Base-by-base conservation (phyloP, 2,888 invertebrate species). In the Troides aeacus region DNA sequence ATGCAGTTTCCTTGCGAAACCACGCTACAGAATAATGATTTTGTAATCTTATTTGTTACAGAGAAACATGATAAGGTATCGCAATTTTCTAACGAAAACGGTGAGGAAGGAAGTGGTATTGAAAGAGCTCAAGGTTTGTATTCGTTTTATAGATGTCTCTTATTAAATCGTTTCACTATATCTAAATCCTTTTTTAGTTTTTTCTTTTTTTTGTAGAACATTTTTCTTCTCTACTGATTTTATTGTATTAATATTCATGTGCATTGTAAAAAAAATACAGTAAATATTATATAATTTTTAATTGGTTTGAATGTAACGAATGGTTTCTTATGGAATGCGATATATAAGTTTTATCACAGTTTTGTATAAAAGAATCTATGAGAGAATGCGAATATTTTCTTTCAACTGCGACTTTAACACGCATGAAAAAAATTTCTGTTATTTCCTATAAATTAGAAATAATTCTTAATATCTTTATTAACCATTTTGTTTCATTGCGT, bases 1-100 rank as follows among this genome's bases (percentile, higher is more conserved):
- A 65, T 24, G 39, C 42, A 67, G 62, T 68, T 62, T 61, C 50
- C 64, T 65, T 46, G 18, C 63, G 59, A 62, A n/a, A 62, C 58
- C 30, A 39, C 17, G 61, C 46, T 56, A 61, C 57, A 59, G 46
- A 65, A 68, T 62, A 60, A 71, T 60, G 66, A n/a, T 63, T 66
- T 64, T 72, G 46, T 59, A 70, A 63, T 68, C 46, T 71, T 72
- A 71, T 78, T 77, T 76, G 82, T 93, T 93, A 69, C 94, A 96
- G 96, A 95, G 94, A 93, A 95, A 95, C 79, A 95, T 96, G 80
- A 95, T 95, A 86, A 95, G 95, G 82, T 96, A 95, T 82, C 94
- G 95, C 77, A 94, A 95, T 79, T 92, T 96, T 74, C 90, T 96
- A 75, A 94, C 94, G 66, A 94, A 94, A 78, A 94, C 94, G 69